Evolutionary conservation across 2,797 vertebrate species (phyloP).

Genomic region (Aselliscus stoliczkanus): DNA sequence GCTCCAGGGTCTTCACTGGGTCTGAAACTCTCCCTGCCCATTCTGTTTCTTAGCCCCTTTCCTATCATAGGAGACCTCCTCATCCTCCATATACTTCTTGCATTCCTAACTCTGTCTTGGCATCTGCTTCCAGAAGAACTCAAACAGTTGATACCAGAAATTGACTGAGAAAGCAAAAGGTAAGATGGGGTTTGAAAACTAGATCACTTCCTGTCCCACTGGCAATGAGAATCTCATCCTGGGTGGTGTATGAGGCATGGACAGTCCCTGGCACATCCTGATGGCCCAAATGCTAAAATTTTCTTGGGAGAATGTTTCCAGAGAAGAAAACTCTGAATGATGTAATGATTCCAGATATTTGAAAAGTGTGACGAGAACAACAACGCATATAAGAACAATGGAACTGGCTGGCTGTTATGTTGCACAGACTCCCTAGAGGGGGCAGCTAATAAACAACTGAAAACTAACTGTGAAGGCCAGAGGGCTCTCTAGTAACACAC

Average conservation of each 20-base stretch:
- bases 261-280: not conserved
- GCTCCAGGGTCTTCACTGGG: not conserved
- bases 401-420: not conserved
- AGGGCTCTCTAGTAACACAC: not conserved
- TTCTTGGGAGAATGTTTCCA: not conserved
- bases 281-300: not conserved
- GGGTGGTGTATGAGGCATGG: not conserved
- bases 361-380: not conserved
- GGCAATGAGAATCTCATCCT: not conserved
- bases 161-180: not conserved
- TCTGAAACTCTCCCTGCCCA: not conserved
- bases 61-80: not conserved
- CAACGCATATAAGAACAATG: conserved; percentile 9
- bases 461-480: not conserved
- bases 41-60: not conserved
- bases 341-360: not conserved
- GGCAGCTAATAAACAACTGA: not conserved
- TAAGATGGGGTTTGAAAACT: not conserved
- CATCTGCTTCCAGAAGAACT: conserved; percentile 27
- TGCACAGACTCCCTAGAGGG: not conserved
- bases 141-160: not conserved
- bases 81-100: not conserved
- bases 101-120: not conserved
- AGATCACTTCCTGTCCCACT: not conserved
- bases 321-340: not conserved